Evolutionary conservation across 2,888 invertebrate species (phyloP), one percentile per base, ranked within the genome.

Genomic region (Pterostichus madidus): DNA sequence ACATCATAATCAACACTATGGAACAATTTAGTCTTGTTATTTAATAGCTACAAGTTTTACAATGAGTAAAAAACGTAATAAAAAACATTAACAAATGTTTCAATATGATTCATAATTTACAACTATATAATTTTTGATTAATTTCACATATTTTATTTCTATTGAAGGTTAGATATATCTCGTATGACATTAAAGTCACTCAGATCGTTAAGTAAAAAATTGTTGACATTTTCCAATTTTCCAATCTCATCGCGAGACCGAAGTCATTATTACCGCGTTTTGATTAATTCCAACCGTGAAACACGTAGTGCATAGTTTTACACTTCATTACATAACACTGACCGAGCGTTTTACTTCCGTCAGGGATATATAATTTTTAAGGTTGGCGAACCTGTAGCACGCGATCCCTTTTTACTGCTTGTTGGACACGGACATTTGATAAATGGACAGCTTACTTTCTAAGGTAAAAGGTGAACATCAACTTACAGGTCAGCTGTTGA

Each of bases 251-350:
- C 8, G 17, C 31, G 31, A 49, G 32, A 17, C 49, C 15, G 2
- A 32, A 46, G 52, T 13, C 31, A 52, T 44, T 75, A 75, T 75
- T 75, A 35, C 8, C 49, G 31, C 17, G n/a, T 52, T 75, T 49
- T 59, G 75, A 75, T 75, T 46, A 75, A 49, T 49, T 49, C n/a
- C n/a, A 44, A 6, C 52, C 39, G 8, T 75, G 75, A 13, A 52
- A 56, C 53, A 71, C 71, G 46, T 46, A 24, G 46, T 71, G 49
- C 49, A 77, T 77, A 53, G 76, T 77, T 77, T 56, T 35, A 56
- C 76, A 77, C 76, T 77, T 77, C 76, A 53, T 77, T 77, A 77
- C 11, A 77, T 77, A 32, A 32, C 49, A 75, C 35, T 15, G 53
- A 53, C 76, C 53, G 76, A 35, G 53, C 13, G 32, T 15, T 53